These are phyloP conservation scores for Pseudonaja textilis DNA, from an alignment of 2,113 vertebrate genomes.

Conservation along the genomic window DNA sequence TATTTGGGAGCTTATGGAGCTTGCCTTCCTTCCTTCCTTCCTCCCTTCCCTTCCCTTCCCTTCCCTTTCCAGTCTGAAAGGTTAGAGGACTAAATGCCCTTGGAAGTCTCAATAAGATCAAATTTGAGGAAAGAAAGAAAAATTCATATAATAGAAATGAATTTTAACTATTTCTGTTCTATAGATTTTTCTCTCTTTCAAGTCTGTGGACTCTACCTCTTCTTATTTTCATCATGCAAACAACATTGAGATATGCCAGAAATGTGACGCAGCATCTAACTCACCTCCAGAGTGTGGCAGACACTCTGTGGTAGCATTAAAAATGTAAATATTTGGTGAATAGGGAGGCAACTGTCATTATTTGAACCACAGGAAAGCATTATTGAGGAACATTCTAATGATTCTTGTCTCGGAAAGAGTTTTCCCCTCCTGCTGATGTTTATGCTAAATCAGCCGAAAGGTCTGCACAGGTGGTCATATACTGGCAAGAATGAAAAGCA, in stretches of 20 bases:
- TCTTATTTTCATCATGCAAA: not conserved
- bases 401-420: not conserved
- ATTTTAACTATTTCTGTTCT: not conserved
- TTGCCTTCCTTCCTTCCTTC: not conserved
- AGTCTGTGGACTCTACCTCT: not conserved
- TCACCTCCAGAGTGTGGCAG: not conserved
- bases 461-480: constrained; percentile 13
- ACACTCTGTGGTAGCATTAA: not conserved
- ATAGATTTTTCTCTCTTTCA: not conserved
- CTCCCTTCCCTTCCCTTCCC: not conserved
- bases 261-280: not conserved
- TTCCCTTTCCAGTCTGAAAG: not conserved
- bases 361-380: constrained; percentile 12
- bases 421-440: constrained; percentile 12
- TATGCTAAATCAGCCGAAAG: constrained; percentile 14
- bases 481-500: not conserved
- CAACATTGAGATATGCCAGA: not conserved
- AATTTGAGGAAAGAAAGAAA: not conserved
- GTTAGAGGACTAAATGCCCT: not conserved
- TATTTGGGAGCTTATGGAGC: not conserved
- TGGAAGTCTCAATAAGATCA: not conserved
- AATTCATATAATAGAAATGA: not conserved
- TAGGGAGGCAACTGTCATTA: not conserved
- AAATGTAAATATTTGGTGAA: constrained; percentile 13
- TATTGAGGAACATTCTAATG: constrained; percentile 11